A percentile compares a stretch with the other conserved stretches of the same genome.
phyloP scores from a whole-genome alignment of 1,140 invertebrate genomes.

The Dryas iulia region DNA sequence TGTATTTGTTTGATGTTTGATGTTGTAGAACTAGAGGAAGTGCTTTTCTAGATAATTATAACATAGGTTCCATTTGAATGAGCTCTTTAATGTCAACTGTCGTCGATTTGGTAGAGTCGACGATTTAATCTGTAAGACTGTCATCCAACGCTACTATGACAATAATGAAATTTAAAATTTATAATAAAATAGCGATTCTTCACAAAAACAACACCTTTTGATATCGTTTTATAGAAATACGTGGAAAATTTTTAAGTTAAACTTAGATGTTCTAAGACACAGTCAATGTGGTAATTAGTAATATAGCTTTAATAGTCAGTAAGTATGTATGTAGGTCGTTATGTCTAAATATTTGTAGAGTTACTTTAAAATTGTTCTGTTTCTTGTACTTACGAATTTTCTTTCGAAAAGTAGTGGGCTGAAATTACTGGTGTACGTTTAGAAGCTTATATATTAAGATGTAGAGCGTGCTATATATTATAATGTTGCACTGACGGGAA shows the following conservation, averaged over 20 bases:
- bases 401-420: neutral
- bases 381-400: neutral
- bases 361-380: neutral
- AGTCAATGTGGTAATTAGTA: slow-evolving; percentile 45
- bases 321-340: slow-evolving; percentile 13
- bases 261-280: slow-evolving; percentile 11
- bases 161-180: slow-evolving; percentile 6
- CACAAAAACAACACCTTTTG: slow-evolving; percentile 16
- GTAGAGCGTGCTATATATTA: neutral
- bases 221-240: slow-evolving; percentile 24
- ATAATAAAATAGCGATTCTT: slow-evolving; percentile 4
- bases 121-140: neutral
- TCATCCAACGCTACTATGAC: slow-evolving; percentile 2
- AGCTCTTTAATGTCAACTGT: neutral
- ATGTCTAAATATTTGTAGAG: neutral
- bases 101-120: neutral
- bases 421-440: neutral
- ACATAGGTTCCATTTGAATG: slow-evolving; percentile 3
- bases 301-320: slow-evolving; percentile 74
- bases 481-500: neutral
- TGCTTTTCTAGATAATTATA: slow-evolving; percentile 70
- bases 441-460: neutral
- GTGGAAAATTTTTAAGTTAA: neutral
- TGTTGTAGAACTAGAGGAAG: slow-evolving; percentile 68
- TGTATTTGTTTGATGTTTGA: slow-evolving; percentile 72